A percentile compares a stretch with the other conserved stretches of the same genome.
phyloP scores from a whole-genome alignment of 1,140 invertebrate genomes.

The Meloidogyne floridensis region DNA sequence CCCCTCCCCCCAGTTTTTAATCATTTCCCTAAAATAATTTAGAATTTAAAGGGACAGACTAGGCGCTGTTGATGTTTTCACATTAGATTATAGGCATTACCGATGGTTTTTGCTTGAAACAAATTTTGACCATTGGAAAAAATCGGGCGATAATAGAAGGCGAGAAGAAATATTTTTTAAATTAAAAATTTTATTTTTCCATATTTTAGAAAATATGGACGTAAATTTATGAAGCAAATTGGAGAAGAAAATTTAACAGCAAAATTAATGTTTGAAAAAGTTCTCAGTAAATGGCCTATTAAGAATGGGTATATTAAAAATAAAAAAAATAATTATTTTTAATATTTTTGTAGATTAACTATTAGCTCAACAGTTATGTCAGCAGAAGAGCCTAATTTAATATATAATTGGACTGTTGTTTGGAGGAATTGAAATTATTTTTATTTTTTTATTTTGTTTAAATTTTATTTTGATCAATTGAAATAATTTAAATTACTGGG shows the following conservation, averaged over 20 bases:
- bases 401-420: constrained; percentile 37
- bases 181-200: constrained; percentile 7
- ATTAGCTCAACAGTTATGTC: constrained; percentile 54
- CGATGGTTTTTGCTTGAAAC: constrained; percentile 72
- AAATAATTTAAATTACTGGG: no score
- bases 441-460: no score
- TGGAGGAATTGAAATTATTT: neutral
- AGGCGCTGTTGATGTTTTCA: constrained; percentile 44
- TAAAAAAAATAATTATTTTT: neutral
- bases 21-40: neutral
- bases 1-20: no score
- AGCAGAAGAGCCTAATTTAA: constrained; percentile 40
- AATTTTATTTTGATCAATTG: no score
- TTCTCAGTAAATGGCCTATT: constrained; percentile 71
- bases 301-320: constrained; percentile 68
- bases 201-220: constrained; percentile 62
- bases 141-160: constrained; percentile 70
- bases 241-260: constrained; percentile 59
- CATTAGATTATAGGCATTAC: constrained; percentile 28
- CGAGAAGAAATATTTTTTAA: constrained; percentile 53
- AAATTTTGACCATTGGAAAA: constrained; percentile 73
- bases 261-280: constrained; percentile 67
- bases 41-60: constrained; percentile 41
- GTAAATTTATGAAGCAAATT: constrained; percentile 38
- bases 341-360: constrained; percentile 28